Base-by-base conservation (phyloP, 2,113 vertebrate genomes). In the Hucho hucho region DNA sequence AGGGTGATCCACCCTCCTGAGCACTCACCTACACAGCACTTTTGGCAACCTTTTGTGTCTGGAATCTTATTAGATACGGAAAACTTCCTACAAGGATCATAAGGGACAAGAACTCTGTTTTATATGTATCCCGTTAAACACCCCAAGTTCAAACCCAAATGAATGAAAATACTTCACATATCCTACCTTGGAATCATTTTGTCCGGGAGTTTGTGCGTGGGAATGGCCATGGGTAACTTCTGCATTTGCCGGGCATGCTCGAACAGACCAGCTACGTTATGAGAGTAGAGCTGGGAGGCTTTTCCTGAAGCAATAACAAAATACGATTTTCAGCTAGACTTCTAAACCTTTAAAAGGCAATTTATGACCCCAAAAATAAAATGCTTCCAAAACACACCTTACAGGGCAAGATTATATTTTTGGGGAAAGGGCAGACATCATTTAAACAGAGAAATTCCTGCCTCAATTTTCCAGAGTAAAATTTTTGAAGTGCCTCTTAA, bases 251-350 rank as follows among this genome's bases (percentile, higher is more conserved):
- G 90, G 86, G 98, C 97, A 85, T 99, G 97, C 87, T 98, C 98
- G 83, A 99, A 99, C 68, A 99, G 92, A 71, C 96, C 96, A 6
- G 93, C 89, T 69, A 99, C 92, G 77, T 93, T 98, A 84, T 99
- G 97, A n/a, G 97, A 99, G 93, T 99, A 98, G 63, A 99, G 95
- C 87, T 99, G 97, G 84, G 97, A 98, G 63, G 97, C 97, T 95
- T 98, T 99, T 87, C 98, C 98, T 99, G 47, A 84, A 80, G 78
- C 77, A 81, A 89, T 28, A 29, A 69, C n/a, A 18, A 13, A 61
- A 61, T 3, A 6, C 0, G 3, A 61, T 61, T 61, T 61, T 61
- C 58, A 24, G n/a, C n/a, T 61, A 11, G 58, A 61, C n/a, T 22
- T 61, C n/a, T 61, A 24, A 20, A 56, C 18, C 16, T 56, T 56